Evolutionary conservation across 2,888 invertebrate genomes (phyloP).

Genomic region (Hermodice carunculata): DNA sequence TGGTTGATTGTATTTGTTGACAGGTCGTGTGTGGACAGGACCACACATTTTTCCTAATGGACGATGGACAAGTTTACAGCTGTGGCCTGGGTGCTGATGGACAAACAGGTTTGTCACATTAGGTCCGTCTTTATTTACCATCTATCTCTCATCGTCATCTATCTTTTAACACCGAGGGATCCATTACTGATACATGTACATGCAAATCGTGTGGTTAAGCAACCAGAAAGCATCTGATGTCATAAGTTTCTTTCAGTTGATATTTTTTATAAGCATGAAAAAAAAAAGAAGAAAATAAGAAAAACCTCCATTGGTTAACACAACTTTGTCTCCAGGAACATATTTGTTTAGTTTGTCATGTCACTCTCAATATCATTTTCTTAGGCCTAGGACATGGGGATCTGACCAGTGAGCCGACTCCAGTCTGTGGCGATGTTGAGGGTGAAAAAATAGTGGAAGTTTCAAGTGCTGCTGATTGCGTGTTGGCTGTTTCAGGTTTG

Average conservation of each 20-base stretch:
- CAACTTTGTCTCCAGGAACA: too few species aligned
- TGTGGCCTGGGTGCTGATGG: constrained; percentile 98
- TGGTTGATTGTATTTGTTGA: neutral
- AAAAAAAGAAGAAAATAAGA: too few species aligned
- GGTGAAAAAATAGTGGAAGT: constrained; percentile 86
- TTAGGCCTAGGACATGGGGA: constrained; percentile 67
- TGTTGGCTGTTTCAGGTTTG: constrained; percentile 86
- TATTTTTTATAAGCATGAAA: too few species aligned
- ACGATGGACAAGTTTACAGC: constrained; percentile 84
- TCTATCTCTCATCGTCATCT: too few species aligned
- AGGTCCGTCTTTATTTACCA: too few species aligned
- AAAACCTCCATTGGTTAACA: too few species aligned
- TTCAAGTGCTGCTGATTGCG: constrained; percentile 86
- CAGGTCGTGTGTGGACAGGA: constrained; percentile 90
- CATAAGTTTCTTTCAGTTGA: too few species aligned
- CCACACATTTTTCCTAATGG: constrained; percentile 86
- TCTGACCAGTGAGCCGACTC: constrained; percentile 61
- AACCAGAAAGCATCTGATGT: too few species aligned
- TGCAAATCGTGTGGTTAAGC: too few species aligned
- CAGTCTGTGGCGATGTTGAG: constrained; percentile 83
- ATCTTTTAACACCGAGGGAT: too few species aligned
- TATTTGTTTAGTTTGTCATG: neutral
- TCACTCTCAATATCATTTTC: constrained; percentile 8
- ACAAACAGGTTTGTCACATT: constrained; percentile 83
- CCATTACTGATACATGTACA: too few species aligned